A percentile compares a stretch with the other conserved stretches of the same genome.
phyloP scores from a whole-genome alignment of 1,140 invertebrate species.

The Homarus americanus region DNA sequence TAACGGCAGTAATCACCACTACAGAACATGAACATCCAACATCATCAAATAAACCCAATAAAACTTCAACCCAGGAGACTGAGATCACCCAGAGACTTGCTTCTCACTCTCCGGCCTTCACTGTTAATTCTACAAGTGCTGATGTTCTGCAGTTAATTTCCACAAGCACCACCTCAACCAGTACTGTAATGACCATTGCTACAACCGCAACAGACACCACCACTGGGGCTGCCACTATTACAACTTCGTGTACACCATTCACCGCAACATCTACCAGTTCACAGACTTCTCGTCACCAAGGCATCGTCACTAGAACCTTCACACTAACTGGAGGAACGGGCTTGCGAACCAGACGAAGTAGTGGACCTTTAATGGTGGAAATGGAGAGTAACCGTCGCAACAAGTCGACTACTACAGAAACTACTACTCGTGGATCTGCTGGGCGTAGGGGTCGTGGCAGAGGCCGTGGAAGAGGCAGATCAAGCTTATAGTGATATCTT shows the following conservation, averaged over 20 bases:
- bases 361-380: neutral
- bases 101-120: neutral
- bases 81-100: neutral
- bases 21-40: neutral
- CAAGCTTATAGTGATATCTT: neutral
- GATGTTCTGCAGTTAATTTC: neutral
- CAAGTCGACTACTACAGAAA: neutral
- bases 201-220: neutral
- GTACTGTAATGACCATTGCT: neutral
- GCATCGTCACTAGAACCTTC: conserved; percentile 23
- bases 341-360: conserved; percentile 4
- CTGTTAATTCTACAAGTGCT: neutral
- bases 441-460: neutral
- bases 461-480: neutral
- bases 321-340: conserved; percentile 14
- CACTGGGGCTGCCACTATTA: neutral
- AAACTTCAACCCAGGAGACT: neutral
- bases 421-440: neutral
- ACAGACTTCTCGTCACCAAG: neutral
- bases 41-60: neutral
- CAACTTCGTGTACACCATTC: neutral
- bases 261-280: neutral
- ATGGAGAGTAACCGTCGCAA: neutral
- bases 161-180: neutral
- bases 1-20: neutral